Base-by-base conservation (phyloP, 35 echinoderm and acorn worm species). In the Patiria miniata region DNA sequence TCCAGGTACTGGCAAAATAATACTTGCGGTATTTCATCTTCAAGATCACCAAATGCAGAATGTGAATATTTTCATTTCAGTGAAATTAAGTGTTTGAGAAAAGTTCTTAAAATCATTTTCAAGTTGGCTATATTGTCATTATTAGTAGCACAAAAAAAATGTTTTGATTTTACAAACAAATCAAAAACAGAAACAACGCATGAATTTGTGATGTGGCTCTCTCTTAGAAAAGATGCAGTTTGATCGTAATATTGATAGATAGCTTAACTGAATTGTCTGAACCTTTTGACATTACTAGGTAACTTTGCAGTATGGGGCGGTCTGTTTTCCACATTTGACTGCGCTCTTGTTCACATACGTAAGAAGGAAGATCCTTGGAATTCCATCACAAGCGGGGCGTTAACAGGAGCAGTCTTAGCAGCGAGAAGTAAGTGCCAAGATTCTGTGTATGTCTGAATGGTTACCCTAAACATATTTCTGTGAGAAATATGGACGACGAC, bases 261-360 rank as follows among this genome's bases (percentile, higher is more conserved):
- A n/a, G n/a, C n/a, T n/a, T n/a, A n/a, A n/a, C n/a, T n/a, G n/a
- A 3, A 69, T 36, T 36, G 22, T 36, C 61, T 47, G 42, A 47
- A 47, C 42, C 42, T 47, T 47, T 47, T 47, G 42, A 26, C 47
- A 23, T 88, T 87, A 58, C 6, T 83, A 99, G 96, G 96, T 69
- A 99, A 99, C 81, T 99, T 99, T 95, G 96, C 96, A 44, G 87
- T 99, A 2, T 99, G 96, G 96, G 96, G 96, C 83, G 96, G 96
- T 38, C 83, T 99, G 57, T 99, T 99, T 78, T 99, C 96, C 47
- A 99, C 96, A 38, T 99, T 99, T 93, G 96, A 99, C 73, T 99
- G 96, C 65, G 86, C 92, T 28, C 85, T 99, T 58, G 96, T 99
- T 33, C 89, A 95, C 69, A 78, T 99, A 55, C 69, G 96, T 53